Evolutionary conservation across 2,888 invertebrate genomes (phyloP).

Genomic region (Yponomeuta evonymella): DNA sequence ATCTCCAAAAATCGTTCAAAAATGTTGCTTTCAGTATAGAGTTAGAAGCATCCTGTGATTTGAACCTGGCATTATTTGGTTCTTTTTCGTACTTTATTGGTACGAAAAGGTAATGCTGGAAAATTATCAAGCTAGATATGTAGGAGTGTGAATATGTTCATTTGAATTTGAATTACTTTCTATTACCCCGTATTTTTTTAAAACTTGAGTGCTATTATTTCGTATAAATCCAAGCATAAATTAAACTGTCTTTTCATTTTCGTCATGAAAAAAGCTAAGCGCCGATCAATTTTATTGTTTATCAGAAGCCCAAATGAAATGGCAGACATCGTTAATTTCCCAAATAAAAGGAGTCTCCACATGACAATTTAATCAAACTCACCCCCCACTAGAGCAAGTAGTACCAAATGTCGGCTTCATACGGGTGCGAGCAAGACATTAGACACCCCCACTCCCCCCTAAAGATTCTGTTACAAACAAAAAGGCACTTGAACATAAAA

Average conservation of each 20-base stretch:
- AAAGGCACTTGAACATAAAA: slow-evolving; percentile 45
- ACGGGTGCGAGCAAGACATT: slow-evolving; percentile 36
- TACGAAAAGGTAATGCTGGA: too few relatives aligned
- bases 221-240: background rate
- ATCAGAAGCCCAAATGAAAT: background rate
- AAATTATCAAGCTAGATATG: too few relatives aligned
- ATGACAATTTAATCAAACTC: background rate
- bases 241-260: background rate
- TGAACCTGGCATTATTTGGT: too few relatives aligned
- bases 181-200: too few relatives aligned
- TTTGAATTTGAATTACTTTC: too few relatives aligned
- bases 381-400: background rate
- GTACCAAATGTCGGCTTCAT: background rate
- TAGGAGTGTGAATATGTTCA: too few relatives aligned
- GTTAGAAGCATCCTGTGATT: too few relatives aligned
- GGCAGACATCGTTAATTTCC: background rate
- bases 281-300: background rate
- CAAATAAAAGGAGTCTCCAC: background rate
- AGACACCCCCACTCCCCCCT: slow-evolving; percentile 27
- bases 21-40: too few relatives aligned
- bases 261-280: too few relatives aligned
- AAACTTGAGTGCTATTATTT: background rate
- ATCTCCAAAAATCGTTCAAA: background rate
- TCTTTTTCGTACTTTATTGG: too few relatives aligned
- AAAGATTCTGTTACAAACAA: slow-evolving; percentile 43